Base-by-base conservation (phyloP, 2,797 vertebrate genomes). In the Eremophila alpestris region DNA sequence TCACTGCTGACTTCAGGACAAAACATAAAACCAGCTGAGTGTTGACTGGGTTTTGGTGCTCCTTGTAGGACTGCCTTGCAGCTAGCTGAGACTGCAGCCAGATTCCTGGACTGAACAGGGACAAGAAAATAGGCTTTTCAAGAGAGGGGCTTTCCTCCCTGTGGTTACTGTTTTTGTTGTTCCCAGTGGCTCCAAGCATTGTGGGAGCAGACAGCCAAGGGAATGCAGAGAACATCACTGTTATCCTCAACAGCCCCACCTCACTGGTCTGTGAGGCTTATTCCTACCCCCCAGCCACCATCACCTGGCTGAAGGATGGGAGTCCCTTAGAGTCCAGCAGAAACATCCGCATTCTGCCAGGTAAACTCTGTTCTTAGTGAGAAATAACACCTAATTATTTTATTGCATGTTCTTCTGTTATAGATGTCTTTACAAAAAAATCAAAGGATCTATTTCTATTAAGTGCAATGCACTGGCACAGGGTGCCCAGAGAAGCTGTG, bases 241-340 rank as follows among this genome's bases (percentile, higher is more conserved):
- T 99, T 34, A 99, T 99, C 73, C 97, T 99, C 56, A 99, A 98
- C 97, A 99, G 98, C 83, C 99, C 99, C 62, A 99, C 98, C 1
- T 99, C 99, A 2, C 95, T 99, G 78, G 97, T 99, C 86, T 99
- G 99, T 82, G 99, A 99, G 80, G 99, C 98, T 60, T 99, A 99
- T 75, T 99, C 99, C 1, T 99, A 99, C 87, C 99, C 99, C 21
- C 98, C 99, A 21, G 99, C 99, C 75, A 97, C 98, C 55, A 98
- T 99, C 96, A 98, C 98, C 59, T 99, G 99, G 99, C 98, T 99
- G 78, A 99, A 99, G 95, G 98, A 99, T 20, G 99, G 99, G 32
- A 96, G 94, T 17, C 97, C 97, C 6, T 97, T 99, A 77, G 98
- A 99, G 90, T 99, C 99, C 60, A 98, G 96, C 85, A 98, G 97